Base-by-base conservation (phyloP, 2,113 vertebrate species). In the Oryctolagus cuniculus region DNA sequence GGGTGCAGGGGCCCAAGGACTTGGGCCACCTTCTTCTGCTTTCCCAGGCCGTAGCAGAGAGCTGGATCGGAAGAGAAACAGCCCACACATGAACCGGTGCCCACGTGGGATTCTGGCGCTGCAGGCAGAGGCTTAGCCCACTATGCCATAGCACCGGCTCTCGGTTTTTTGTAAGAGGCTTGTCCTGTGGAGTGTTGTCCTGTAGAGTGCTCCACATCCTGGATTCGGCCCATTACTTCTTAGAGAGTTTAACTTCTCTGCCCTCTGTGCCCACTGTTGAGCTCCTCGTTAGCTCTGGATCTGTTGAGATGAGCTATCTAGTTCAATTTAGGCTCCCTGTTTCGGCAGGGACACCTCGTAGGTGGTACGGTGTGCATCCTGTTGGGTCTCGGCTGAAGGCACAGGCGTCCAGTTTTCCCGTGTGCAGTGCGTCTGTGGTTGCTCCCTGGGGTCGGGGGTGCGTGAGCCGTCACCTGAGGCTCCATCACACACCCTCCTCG, bases 361-460 rank as follows among this genome's bases (percentile, higher is more conserved):
- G 66, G 6, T 6, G 13, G 27, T 44, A 13, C 36, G 25, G 4
- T 38, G n/a, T 27, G 3, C 9, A 3, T 64, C 38, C 38, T 0
- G 0, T 21, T 55, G 7, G 5, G 0, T 10, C 8, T 0, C 13
- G 2, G 17, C 22, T 1, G 2, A 31, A 85, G 69, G 44, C 63
- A 29, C 36, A 51, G 66, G 25, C 38, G 8, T 79, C 22, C 0
- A 0, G 9, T 10, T 63, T 2, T 29, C 70, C 64, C 4, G 1
- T 24, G 4, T 34, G 5, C n/a, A 13, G 53, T 19, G 29, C 77
- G 24, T 10, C 73, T 67, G 34, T 66, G 67, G 24, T 12, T 44
- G 27, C 7, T 58, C 36, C 2, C 19, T 51, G 11, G 58, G 36
- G 44, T 38, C 55, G 38, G 61, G 34, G 9, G 8, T 22, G n/a